Percentiles rank a stretch among this genome's conserved stretches.
phyloP scores from a whole-genome alignment of 2,113 vertebrate genomes.

The Eira barbara region DNA sequence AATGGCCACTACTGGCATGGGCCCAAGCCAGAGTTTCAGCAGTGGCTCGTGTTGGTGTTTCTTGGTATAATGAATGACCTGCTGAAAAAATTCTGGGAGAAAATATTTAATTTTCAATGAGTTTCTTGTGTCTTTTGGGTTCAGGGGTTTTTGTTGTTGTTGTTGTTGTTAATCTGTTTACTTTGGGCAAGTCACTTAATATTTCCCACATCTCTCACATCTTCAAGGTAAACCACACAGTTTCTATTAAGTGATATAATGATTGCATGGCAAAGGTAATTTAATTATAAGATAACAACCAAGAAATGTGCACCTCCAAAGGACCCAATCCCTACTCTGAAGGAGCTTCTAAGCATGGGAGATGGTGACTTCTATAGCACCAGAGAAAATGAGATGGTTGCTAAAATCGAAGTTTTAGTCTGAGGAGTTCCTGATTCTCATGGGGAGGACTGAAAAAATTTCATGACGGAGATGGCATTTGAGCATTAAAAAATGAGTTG shows the following conservation, averaged over 20 bases:
- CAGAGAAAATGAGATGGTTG: neutral
- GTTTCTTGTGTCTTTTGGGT: neutral
- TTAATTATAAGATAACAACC: neutral
- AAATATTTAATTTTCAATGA: slow-evolving; percentile 11
- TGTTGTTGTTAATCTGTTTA: neutral
- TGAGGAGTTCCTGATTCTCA: neutral
- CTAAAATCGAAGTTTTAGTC: neutral
- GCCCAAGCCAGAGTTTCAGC: slow-evolving; percentile 92
- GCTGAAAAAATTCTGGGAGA: slow-evolving; percentile 90
- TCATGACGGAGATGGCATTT: neutral
- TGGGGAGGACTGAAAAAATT: neutral
- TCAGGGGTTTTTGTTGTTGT: neutral
- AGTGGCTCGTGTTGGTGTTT: slow-evolving; percentile 78
- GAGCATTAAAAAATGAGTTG: neutral
- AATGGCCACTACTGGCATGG: slow-evolving; percentile 85
- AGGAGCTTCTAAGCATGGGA: neutral
- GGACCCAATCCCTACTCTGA: neutral
- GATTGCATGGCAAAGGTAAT: neutral
- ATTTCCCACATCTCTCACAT: neutral
- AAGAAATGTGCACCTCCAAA: neutral
- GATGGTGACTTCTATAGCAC: neutral
- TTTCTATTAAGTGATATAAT: neutral
- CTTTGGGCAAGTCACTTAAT: neutral
- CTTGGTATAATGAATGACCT: slow-evolving; percentile 75
- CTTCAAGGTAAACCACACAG: neutral